Percentiles rank a stretch among this genome's conserved stretches.
Evolutionary conservation across 2,113 vertebrate genomes (phyloP).

Genomic region (Haemorhous mexicanus): DNA sequence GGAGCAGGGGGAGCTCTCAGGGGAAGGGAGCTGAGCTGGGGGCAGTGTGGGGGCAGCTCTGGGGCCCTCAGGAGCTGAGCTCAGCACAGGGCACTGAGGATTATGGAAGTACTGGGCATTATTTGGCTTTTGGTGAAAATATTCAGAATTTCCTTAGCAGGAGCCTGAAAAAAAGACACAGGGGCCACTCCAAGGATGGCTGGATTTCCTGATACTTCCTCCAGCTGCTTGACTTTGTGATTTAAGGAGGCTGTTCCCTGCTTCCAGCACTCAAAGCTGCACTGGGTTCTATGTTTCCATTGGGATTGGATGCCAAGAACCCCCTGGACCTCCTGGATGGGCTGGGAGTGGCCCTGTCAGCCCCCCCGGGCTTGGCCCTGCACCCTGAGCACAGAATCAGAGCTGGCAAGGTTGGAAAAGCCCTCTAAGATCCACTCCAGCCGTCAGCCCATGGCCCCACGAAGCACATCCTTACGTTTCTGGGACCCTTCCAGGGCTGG

Average conservation of each 20-base stretch:
- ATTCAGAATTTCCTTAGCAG: background rate
- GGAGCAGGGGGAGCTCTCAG: background rate
- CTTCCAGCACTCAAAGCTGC: background rate
- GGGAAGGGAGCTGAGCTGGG: background rate
- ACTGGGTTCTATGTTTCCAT: background rate
- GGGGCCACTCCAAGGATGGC: background rate
- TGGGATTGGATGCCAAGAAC: background rate
- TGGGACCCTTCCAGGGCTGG: background rate
- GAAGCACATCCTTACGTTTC: fast-evolving
- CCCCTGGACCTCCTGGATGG: background rate
- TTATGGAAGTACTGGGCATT: background rate
- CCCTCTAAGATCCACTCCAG: background rate
- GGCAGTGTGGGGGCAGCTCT: background rate
- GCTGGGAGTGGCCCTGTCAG: background rate
- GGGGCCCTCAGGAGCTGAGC: background rate
- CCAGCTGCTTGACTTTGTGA: background rate
- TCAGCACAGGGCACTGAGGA: background rate
- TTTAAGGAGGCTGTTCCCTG: background rate
- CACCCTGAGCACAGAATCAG: background rate
- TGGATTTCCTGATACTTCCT: background rate
- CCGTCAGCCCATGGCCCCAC: background rate
- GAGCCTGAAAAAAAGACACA: background rate
- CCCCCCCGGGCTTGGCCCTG: background rate
- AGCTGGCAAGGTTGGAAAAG: background rate
- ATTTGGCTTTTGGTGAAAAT: background rate